Evolutionary conservation across 2,113 vertebrate genomes (phyloP).

Genomic region (Antigone vipio): DNA sequence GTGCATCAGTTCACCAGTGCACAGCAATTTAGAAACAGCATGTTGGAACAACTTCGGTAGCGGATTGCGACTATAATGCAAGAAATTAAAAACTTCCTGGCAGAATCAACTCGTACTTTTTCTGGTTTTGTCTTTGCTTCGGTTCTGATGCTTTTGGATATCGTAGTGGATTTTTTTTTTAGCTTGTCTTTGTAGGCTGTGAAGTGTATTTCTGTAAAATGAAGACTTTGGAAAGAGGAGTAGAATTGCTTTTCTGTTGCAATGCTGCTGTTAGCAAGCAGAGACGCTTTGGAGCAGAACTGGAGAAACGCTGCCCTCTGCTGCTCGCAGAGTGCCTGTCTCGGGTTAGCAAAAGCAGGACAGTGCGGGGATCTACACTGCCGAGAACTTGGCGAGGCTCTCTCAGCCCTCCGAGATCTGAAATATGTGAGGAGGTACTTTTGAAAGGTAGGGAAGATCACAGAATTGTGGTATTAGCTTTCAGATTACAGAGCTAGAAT

Average conservation of each 20-base stretch:
- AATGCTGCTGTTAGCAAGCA: too few relatives aligned
- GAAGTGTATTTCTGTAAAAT: not conserved
- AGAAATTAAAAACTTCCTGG: not conserved
- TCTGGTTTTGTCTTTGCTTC: not conserved
- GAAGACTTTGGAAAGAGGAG: not conserved
- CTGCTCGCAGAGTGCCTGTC: not conserved
- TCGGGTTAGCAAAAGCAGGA: not conserved
- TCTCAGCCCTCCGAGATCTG: not conserved
- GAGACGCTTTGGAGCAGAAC: too few relatives aligned
- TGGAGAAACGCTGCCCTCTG: slow-evolving; percentile 50
- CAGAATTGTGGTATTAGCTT: not conserved
- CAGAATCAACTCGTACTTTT: not conserved
- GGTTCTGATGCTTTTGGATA: not conserved
- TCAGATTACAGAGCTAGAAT: not conserved
- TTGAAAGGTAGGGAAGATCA: not conserved
- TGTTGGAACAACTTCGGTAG: not conserved
- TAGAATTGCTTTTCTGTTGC: too few relatives aligned
- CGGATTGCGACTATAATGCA: not conserved
- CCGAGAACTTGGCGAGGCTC: not conserved
- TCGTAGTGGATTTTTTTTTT: not conserved
- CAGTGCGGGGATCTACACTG: fast-evolving
- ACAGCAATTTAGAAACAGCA: not conserved
- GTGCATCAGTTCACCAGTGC: not conserved
- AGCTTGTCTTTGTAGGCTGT: not conserved
- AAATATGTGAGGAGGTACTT: fast-evolving